phyloP scores from a whole-genome alignment of 2,888 invertebrate species.

The Myopa tessellatipennis region DNA sequence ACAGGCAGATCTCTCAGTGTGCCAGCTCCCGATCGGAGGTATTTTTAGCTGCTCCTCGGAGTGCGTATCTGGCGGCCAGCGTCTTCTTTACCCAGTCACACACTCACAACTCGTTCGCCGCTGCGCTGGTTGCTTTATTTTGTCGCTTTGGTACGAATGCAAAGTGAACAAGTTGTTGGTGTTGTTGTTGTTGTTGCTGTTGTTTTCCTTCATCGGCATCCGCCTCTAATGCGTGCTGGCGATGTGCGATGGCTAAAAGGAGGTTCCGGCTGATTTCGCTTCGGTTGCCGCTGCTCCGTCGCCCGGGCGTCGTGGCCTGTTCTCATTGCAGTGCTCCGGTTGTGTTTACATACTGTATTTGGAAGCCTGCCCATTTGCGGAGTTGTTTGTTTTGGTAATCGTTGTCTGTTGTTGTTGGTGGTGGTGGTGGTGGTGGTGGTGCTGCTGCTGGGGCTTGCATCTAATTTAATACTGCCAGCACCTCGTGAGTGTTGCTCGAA shows the following conservation, averaged over 20 bases:
- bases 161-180: constrained; percentile 41
- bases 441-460: constrained; percentile 45
- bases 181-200: constrained; percentile 16
- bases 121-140: background rate
- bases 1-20: background rate
- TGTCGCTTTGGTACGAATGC: constrained; percentile 33
- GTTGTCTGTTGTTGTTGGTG: constrained; percentile 22
- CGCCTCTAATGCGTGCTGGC: constrained; percentile 27
- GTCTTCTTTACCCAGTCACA: constrained; percentile 32
- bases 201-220: constrained; percentile 30
- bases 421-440: constrained; percentile 20
- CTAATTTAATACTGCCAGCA: constrained; percentile 44
- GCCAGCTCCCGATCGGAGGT: constrained; percentile 5
- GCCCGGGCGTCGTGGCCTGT: background rate
- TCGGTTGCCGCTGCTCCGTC: background rate
- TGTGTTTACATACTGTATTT: constrained; percentile 1
- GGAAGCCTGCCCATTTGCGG: background rate
- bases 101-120: constrained; percentile 10
- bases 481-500: constrained; percentile 8
- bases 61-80: constrained; percentile 20
- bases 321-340: background rate
- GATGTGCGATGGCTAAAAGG: background rate
- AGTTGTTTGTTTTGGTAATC: constrained; percentile 13
- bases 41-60: constrained; percentile 19
- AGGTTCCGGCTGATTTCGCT: constrained; percentile 1